phyloP scores from a whole-genome alignment of 2,888 invertebrate genomes.

The Urechis unicinctus region DNA sequence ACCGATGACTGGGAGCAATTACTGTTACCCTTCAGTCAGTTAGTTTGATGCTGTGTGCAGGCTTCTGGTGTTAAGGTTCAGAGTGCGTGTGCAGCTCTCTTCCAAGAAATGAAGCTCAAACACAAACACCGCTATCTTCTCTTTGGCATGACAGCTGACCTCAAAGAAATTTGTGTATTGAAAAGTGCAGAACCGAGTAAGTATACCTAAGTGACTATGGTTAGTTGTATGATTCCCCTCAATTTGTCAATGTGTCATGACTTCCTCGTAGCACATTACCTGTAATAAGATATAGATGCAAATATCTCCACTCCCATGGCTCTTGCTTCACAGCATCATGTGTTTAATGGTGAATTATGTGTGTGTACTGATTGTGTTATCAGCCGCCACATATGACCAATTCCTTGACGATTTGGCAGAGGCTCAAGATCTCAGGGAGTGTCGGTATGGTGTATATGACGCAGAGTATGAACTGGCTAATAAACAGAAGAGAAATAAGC shows the following conservation, averaged over 20 bases:
- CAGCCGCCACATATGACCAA: constrained; percentile 78
- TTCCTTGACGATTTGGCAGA: constrained; percentile 80
- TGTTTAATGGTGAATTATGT: too few relatives aligned
- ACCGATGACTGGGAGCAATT: too few relatives aligned
- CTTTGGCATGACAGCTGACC: constrained; percentile 87
- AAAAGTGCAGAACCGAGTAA: constrained; percentile 18
- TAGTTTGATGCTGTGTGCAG: too few relatives aligned
- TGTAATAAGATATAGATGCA: too few relatives aligned
- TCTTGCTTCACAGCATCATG: too few relatives aligned
- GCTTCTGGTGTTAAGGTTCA: constrained; percentile 94
- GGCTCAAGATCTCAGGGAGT: constrained; percentile 74
- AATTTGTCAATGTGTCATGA: too few relatives aligned
- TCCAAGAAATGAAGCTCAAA: constrained; percentile 95
- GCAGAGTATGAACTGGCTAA: constrained; percentile 86
- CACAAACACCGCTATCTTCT: constrained; percentile 93
- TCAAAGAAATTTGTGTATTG: constrained; percentile 76
- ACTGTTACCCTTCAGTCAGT: too few relatives aligned
- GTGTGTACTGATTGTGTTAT: too few relatives aligned
- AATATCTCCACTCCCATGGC: too few relatives aligned
- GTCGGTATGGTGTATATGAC: constrained; percentile 93
- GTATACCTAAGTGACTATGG: too few relatives aligned
- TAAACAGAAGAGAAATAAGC: constrained; percentile 30
- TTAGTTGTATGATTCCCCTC: too few relatives aligned
- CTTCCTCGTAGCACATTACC: too few relatives aligned
- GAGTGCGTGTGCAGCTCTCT: constrained; percentile 88